Evolutionary conservation across 2,797 vertebrate species (phyloP), one percentile per base, ranked within the genome.

Genomic region (Enteromius unitaeniatus): DNA sequence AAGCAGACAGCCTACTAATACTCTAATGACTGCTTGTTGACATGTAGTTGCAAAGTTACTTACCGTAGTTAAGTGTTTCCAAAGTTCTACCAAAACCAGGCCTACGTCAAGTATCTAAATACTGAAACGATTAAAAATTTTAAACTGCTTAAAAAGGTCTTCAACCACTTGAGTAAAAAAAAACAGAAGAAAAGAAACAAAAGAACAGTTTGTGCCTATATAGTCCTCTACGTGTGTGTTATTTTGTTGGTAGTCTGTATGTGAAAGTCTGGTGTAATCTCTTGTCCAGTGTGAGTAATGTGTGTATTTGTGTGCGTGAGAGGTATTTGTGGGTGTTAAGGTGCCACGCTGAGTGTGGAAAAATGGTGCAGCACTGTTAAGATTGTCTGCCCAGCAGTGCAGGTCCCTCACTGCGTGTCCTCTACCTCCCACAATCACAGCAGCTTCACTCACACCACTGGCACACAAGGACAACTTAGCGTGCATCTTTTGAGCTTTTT

Each of bases 321-420:
- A 26, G 53, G 55, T 28, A 31, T 70, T 81, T 45, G 23, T 45
- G 15, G 67, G 79, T 70, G 49, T 69, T 70, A 45, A 55, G 37
- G n/a, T 81, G 51, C 11, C 34, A 11, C 64, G 62, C 69, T 75
- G 58, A 69, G 74, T 53, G 47, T 34, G 26, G 47, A 40, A 31
- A 49, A 79, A 79, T 26, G 6, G n/a, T 80, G 65, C 37, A 42
- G 78, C 34, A 79, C 28, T 68, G 77, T 67, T 79, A 67, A 79
- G 45, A 68, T 49, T n/a, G 64, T 68, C 64, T 55, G 47, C 31
- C 47, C 78, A 68, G 47, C 45, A 51, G 49, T 80, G 49, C 49
- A 55, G 65, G 14, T 69, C n/a, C n/a, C 65, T 80, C n/a, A 75
- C 58, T 76, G 72, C 67, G 70, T 42, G 72, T 86, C 21, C 19